Evolutionary conservation across 2,113 vertebrate species (phyloP), one percentile per base, ranked within the genome.

Genomic region (Reinhardtius hippoglossoides): DNA sequence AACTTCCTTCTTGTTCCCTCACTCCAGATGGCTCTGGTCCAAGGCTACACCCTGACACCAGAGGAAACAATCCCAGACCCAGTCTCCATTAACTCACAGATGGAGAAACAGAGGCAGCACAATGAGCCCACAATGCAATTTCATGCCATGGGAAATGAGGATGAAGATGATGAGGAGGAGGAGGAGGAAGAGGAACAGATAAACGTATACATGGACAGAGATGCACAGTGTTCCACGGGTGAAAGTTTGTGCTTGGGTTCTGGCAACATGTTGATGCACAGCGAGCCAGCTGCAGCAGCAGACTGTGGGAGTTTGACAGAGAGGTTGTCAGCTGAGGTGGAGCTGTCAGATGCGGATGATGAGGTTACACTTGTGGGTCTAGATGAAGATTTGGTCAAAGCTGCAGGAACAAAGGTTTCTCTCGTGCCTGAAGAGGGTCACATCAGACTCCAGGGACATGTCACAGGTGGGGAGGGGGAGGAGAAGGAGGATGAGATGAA

Each of bases 191-290:
- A 80, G 3, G 73, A 58, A 12, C 37, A 4, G 21, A 18, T 8
- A 0, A 15, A 84, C 1, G 0, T 12, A 5, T 93, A 92, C 50
- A 62, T 87, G 23, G 40, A 85, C 60, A 70, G 76, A 76, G 5
- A 13, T 0, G 2, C 4, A 16, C 67, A 62, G 6, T 48, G 78
- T 12, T 83, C 78, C 26, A 80, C 70, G 1, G 54, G 9, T 9
- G 7, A 76, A 18, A 66, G 35, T 24, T 84, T 64, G 27, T 5
- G n/a, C 52, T 2, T 0, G 13, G 3, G 23, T 7, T 74, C 78
- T 40, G 16, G 18, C 3, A 12, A 58, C 5, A 3, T 21, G 37
- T 46, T 15, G 0, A n/a, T 1, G 15, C 44, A 26, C 8, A 14
- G 26, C 0, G 14, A 46, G 12, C 9, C 10, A 20, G 42, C 54